These are phyloP conservation scores for Eumeta japonica DNA, from an alignment of 1,140 invertebrate genomes.

Conservation along the genomic window DNA sequence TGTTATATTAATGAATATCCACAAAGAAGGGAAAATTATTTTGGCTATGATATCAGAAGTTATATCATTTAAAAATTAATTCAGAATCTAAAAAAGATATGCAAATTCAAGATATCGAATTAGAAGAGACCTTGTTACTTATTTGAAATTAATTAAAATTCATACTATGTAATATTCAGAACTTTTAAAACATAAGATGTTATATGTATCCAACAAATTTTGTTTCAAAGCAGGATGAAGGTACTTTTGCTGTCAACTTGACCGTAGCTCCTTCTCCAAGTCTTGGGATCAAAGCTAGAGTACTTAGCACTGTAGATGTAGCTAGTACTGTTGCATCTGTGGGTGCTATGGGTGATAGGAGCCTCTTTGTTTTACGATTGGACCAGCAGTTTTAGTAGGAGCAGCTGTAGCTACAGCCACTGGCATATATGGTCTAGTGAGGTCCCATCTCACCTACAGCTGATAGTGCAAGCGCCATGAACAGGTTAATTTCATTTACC, in stretches of 20 bases:
- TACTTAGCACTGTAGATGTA: conserved; percentile 37
- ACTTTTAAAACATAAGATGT: no score
- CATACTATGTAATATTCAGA: no score
- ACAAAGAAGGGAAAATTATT: no score
- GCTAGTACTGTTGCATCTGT: conserved; percentile 38
- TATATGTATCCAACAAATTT: no score
- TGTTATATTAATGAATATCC: no score
- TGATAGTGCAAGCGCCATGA: conserved; percentile 36
- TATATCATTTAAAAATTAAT: no score
- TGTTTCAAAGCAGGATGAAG: conserved; percentile 28
- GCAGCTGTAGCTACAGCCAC: conserved; percentile 36
- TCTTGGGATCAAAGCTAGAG: conserved; percentile 31
- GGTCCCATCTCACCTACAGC: conserved; percentile 38
- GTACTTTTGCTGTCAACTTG: conserved; percentile 35
- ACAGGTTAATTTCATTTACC: conserved; percentile 35
- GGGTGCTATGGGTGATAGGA: conserved; percentile 38
- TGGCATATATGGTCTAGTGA: conserved; percentile 40
- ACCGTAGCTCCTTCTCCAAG: conserved; percentile 37
- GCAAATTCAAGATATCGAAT: no score
- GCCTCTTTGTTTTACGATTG: conserved; percentile 37
- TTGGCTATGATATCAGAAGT: no score
- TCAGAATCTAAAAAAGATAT: no score
- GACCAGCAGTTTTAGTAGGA: conserved; percentile 30
- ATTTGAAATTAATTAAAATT: no score
- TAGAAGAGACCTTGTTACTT: no score